phyloP scores from a whole-genome alignment of 2,113 vertebrate species.

The Passer montanus region DNA sequence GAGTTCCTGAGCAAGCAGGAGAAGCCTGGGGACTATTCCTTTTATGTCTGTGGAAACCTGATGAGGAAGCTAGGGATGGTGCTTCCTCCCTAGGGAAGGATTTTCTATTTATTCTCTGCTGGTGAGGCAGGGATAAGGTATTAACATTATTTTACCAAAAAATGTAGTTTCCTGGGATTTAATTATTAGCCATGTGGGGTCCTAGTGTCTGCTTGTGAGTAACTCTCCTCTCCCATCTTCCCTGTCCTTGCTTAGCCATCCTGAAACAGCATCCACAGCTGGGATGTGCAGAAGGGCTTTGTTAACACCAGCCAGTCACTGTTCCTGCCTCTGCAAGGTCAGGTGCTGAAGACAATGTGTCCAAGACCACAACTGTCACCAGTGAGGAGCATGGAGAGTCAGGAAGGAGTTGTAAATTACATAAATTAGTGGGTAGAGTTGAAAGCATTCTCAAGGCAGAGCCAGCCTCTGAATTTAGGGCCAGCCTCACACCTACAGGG shows the following conservation, averaged over 20 bases:
- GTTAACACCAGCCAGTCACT: constrained; percentile 33
- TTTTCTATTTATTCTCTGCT: neutral
- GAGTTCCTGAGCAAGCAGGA: neutral
- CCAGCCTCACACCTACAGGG: neutral
- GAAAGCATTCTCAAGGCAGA: neutral
- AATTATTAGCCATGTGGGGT: neutral
- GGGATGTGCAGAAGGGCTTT: neutral
- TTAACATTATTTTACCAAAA: neutral
- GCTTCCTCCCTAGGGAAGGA: neutral
- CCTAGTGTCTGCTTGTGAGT: neutral
- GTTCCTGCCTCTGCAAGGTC: constrained; percentile 15
- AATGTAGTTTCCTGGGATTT: neutral
- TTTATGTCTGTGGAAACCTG: neutral
- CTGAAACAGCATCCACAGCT: neutral
- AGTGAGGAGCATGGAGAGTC: neutral
- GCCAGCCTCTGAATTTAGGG: neutral
- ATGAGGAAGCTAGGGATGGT: neutral
- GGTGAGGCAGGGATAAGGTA: neutral
- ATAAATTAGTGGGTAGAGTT: neutral
- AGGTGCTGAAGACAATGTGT: neutral
- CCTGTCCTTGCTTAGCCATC: constrained; percentile 18
- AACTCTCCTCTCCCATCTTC: neutral
- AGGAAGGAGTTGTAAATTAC: neutral
- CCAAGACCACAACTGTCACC: neutral
- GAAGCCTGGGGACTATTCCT: neutral